Evolutionary conservation across 2,888 invertebrate species (phyloP), one percentile per base, ranked within the genome.

Genomic region (Endomychus coccineus): DNA sequence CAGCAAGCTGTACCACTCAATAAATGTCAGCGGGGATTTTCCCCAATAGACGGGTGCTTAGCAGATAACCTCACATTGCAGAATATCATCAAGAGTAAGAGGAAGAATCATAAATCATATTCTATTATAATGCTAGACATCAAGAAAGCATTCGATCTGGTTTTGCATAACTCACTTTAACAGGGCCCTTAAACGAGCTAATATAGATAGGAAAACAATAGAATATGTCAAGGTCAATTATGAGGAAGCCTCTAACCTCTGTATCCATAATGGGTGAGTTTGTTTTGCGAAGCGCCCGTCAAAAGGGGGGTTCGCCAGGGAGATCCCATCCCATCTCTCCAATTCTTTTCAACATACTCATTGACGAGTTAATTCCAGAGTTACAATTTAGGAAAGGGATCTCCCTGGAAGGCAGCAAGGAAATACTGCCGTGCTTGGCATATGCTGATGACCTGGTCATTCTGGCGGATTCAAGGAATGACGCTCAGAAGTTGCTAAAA

Each of bases 121-220:
- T 5, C 30, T 5, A 17, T 49, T 4, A 12, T 36, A 1, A 19
- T 43, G 2, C 31, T 48, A 6, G 49, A 49, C 32, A 29, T 50
- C 1, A 4, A 32, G 9, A 50, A 49, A 28, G 47, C 45, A 3
- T 50, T 50, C 25, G 47, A 50, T 30, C 40, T 43, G 2, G 38
- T 50, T 1, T 36, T 42, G 3, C 47, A 49, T 15, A 1, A 5
- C 17, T 32, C 35, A 7, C n/a, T 40, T 50, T 7, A n/a, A 14
- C 1, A 22, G 48, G 10, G 44, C 45, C 0, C 27, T 48, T 9
- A 2, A 13, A 6, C 14, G 48, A 2, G 24, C 36, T 6, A 34
- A 30, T 3, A 11, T 49, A 12, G 34, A 36, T 4, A 6, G 9
- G 3, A 10, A n/a, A 2, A 21, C 39, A 5, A 2, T 3, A 4